Evolutionary conservation across 1,140 invertebrate species (phyloP).

Genomic region (Drosophila paulistorum): DNA sequence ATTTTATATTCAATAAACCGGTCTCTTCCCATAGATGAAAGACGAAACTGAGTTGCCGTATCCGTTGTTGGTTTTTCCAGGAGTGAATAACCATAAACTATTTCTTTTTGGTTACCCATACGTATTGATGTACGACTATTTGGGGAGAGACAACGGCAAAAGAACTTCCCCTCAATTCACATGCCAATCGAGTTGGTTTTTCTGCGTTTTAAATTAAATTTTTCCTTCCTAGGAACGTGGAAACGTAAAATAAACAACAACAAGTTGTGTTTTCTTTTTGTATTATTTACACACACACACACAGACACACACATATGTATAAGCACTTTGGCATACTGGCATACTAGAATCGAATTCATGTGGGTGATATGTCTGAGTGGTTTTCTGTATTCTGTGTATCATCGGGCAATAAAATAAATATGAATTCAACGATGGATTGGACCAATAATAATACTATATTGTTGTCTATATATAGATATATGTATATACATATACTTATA

Average conservation of each 20-base stretch:
- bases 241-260: slow-evolving; percentile 54
- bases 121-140: slow-evolving; percentile 4
- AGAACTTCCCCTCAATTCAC: slow-evolving; percentile 22
- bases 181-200: slow-evolving; percentile 65
- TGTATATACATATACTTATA: slow-evolving; percentile 6
- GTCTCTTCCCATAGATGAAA: not conserved
- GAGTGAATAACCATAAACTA: slow-evolving; percentile 32
- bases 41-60: not conserved
- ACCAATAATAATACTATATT: slow-evolving; percentile 40
- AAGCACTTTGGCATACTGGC: not conserved
- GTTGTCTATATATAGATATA: slow-evolving; percentile 26
- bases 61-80: not conserved
- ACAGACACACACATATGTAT: too few species aligned
- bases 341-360: slow-evolving; percentile 35
- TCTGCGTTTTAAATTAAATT: slow-evolving; percentile 69
- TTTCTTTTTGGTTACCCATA: slow-evolving; percentile 38
- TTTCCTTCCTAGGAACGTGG: slow-evolving; percentile 36
- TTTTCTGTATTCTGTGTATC: slow-evolving; percentile 37
- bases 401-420: slow-evolving; percentile 73
- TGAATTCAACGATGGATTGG: slow-evolving; percentile 56
- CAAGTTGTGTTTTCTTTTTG: slow-evolving; percentile 19
- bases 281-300: not conserved
- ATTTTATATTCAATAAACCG: slow-evolving; percentile 2
- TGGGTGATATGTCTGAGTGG: slow-evolving; percentile 20
- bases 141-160: not conserved